These are phyloP conservation scores for Phenganax subtilis DNA, from an alignment of 92 coral and sea anemone genomes.

Conservation along the genomic window DNA sequence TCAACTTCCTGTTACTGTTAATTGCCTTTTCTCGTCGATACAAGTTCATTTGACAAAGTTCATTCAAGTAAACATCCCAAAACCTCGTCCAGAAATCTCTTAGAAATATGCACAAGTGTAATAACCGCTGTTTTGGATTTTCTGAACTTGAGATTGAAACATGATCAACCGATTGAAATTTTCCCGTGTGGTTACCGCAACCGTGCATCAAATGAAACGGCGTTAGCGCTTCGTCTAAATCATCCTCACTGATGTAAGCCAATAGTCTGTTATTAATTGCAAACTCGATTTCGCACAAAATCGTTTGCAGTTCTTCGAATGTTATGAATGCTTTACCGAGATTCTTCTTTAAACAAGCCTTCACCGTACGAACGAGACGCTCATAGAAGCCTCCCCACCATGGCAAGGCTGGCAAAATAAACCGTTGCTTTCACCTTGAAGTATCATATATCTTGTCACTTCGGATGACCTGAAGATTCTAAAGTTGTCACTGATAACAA, in stretches of 20 bases:
- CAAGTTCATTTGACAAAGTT: constrained; percentile 18
- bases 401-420: constrained; percentile 31
- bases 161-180: not conserved
- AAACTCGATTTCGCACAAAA: constrained; percentile 26
- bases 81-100: constrained; percentile 38
- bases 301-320: constrained; percentile 26
- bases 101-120: constrained; percentile 11
- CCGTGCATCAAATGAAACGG: constrained; percentile 38
- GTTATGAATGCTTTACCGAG: constrained; percentile 9
- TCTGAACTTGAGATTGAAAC: not conserved
- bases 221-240: constrained; percentile 31
- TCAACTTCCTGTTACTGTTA: not conserved
- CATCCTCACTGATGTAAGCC: constrained; percentile 40
- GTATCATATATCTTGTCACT: constrained; percentile 26
- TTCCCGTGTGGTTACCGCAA: not conserved
- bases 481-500: constrained; percentile 23
- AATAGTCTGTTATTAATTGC: constrained; percentile 23
- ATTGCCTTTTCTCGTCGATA: not conserved
- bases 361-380: constrained; percentile 38
- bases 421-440: constrained; percentile 30
- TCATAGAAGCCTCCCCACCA: constrained; percentile 49
- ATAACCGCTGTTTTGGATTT: constrained; percentile 9
- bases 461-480: constrained; percentile 23
- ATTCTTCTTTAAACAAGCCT: constrained; percentile 39
- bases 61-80: constrained; percentile 14